Conservation (phyloP, 2,113 vertebrate genomes). For the Pithys albifrons region DNA sequence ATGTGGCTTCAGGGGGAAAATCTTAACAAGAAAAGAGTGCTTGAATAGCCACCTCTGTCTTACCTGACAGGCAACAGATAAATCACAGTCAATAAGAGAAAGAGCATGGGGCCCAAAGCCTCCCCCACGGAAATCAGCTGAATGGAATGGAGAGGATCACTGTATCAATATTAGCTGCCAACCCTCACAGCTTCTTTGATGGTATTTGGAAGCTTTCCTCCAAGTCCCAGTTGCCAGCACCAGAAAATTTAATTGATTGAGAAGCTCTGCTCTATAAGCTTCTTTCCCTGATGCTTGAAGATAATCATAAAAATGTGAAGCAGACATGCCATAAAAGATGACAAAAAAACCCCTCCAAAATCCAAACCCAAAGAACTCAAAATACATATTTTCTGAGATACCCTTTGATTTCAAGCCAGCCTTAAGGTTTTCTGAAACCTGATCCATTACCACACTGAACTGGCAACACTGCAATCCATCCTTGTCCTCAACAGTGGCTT, state of each 20-base stretch:
- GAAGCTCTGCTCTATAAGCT: background rate
- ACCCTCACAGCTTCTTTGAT: background rate
- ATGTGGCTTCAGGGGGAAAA: background rate
- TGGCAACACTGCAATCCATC: background rate
- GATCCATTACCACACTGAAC: background rate
- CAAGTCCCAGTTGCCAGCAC: background rate
- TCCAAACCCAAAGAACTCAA: background rate
- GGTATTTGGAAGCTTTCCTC: conserved; percentile 3
- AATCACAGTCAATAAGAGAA: background rate
- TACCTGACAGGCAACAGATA: background rate
- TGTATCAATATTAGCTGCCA: background rate
- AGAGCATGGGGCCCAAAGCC: background rate
- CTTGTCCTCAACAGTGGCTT: background rate
- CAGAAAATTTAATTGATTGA: background rate
- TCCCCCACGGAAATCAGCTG: background rate
- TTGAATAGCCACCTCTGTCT: background rate
- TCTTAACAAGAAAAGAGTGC: background rate
- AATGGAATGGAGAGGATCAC: background rate
- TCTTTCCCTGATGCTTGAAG: background rate
- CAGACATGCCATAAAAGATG: background rate
- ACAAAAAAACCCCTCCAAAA: background rate
- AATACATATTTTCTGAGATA: background rate
- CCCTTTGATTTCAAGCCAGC: background rate
- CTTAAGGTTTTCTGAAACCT: background rate
- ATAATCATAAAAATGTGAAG: background rate